phyloP scores from a whole-genome alignment of 2,113 vertebrate species.

The Elaphurus davidianus region DNA sequence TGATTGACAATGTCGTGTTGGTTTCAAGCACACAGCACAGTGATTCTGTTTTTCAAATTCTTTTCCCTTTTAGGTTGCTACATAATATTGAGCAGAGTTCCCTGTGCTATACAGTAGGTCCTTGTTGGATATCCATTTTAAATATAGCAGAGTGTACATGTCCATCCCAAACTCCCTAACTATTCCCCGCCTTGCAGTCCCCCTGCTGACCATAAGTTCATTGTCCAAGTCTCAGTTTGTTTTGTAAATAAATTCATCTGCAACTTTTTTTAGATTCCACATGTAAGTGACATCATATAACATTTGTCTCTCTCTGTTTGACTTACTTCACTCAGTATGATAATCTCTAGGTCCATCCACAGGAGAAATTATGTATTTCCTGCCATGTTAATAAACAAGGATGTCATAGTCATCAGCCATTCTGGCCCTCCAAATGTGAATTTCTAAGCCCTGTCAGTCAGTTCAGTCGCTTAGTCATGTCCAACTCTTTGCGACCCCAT shows the following conservation, averaged over 20 bases:
- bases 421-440: too few species aligned
- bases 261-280: not conserved
- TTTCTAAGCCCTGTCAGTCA: not conserved
- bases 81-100: not conserved
- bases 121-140: not conserved
- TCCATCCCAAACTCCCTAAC: not conserved
- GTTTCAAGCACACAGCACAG: not conserved
- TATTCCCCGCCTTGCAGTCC: not conserved
- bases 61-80: not conserved
- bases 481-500: accelerated
- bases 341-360: not conserved
- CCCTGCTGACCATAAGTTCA: not conserved
- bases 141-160: not conserved
- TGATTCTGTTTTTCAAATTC: not conserved
- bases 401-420: not conserved
- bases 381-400: not conserved
- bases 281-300: not conserved
- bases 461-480: accelerated
- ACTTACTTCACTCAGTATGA: not conserved
- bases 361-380: not conserved
- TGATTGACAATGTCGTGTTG: not conserved
- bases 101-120: not conserved
- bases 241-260: not conserved
- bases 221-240: not conserved
- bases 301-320: not conserved